Evolutionary conservation across 2,113 vertebrate species (phyloP).

Genomic region (Neomonachus schauinslandi): DNA sequence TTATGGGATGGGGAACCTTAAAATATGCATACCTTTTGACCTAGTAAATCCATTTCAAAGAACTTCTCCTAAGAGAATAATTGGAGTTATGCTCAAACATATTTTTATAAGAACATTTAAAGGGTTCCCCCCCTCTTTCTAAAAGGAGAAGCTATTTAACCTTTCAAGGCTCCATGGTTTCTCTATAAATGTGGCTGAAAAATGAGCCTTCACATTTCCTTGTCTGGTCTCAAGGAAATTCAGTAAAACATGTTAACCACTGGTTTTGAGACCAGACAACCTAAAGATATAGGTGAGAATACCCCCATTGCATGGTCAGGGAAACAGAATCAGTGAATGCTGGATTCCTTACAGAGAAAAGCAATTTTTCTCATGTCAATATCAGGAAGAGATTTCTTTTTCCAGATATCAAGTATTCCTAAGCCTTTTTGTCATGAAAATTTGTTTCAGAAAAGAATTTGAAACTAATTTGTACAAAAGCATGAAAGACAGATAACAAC

Average conservation of each 20-base stretch:
- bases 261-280: background rate
- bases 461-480: conserved; percentile 43
- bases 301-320: no score
- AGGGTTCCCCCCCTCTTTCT: background rate
- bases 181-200: background rate
- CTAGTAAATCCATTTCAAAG: conserved; percentile 59
- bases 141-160: background rate
- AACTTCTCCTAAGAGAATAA: conserved; percentile 43
- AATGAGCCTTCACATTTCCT: background rate
- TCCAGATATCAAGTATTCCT: background rate
- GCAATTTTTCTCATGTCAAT: background rate
- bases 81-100: background rate
- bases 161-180: background rate
- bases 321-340: background rate
- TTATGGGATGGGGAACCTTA: background rate
- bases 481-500: background rate
- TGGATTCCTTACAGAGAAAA: background rate
- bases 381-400: background rate
- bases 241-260: background rate
- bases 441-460: conserved; percentile 32
- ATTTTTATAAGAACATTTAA: conserved; percentile 48
- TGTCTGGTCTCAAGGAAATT: background rate
- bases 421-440: conserved; percentile 17
- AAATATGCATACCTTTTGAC: conserved; percentile 14
- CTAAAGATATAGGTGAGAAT: background rate